Evolutionary conservation across 2,797 vertebrate genomes (phyloP), one percentile per base, ranked within the genome.

Genomic region (Benthosema pterotum): DNA sequence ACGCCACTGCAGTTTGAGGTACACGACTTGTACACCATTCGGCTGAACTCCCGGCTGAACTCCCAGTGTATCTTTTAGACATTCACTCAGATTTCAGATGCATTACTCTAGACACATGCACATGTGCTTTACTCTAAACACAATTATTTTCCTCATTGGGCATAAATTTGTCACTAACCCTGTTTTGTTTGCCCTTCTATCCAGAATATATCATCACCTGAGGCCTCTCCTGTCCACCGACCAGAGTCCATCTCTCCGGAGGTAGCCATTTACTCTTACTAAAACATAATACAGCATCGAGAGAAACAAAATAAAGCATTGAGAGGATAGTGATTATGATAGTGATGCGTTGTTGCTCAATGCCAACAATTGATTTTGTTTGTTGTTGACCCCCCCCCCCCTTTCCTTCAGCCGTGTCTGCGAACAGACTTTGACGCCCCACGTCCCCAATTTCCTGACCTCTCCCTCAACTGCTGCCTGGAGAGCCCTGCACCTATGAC

Each of bases 1-100:
- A 98, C 96, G 62, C 97, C 97, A 43, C 93, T 98, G 89, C 96
- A 98, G 75, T 99, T 99, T 77, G 97, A 99, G 94, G 97, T 98
- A 74, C 50, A 25, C 14, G 5, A 42, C 77, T 77, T 4, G 0
- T 14, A 50, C 19, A 50, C 32, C 8, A 38, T 38, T 38, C 7
- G 11, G 32, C 11, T 38, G 32, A 38, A 38, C 2, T 9, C 32
- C 11, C 11, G 32, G 8, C 32, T 32, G 28, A 5, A 38, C 32
- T 38, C 8, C 32, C 32, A 38, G 5, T 38, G 11, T 38, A 11
- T 38, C 32, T 9, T 9, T 9, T 9, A 9, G 32, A 38, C 32
- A 1, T 38, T 38, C 11, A 38, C 32, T 11, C 6, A 11, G 7
- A 38, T 38, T 38, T n/a, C n/a, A n/a, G n/a, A n/a, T n/a, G n/a